These are phyloP conservation scores for Cinclus cinclus DNA, from an alignment of 2,113 vertebrate species.

Conservation along the genomic window DNA sequence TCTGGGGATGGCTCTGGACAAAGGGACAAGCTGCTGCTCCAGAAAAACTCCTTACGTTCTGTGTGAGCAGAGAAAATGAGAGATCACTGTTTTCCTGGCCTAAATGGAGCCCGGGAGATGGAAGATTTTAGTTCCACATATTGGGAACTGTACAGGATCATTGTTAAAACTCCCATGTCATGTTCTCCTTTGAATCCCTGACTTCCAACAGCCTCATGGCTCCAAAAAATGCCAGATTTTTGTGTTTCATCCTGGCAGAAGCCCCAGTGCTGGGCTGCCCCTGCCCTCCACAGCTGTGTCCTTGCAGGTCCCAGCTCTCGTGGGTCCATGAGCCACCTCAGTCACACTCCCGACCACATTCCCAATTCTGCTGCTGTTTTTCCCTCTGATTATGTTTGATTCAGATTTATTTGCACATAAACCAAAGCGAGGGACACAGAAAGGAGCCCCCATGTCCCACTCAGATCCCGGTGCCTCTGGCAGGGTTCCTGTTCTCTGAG, in stretches of 20 bases:
- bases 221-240: accelerated
- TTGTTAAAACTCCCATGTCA: background rate
- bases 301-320: background rate
- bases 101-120: background rate
- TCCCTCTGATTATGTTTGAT: background rate
- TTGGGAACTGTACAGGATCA: background rate
- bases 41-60: background rate
- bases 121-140: background rate
- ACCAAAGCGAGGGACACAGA: background rate
- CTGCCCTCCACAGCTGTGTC: background rate
- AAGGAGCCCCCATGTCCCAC: background rate
- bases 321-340: background rate
- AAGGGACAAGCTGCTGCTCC: background rate
- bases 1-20: background rate
- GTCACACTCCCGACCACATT: accelerated
- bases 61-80: background rate
- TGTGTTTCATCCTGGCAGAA: background rate
- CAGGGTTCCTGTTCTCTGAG: background rate
- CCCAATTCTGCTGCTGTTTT: background rate
- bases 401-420: background rate
- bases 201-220: background rate
- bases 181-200: background rate
- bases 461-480: background rate
- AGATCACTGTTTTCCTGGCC: background rate
- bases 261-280: background rate